phyloP scores from a whole-genome alignment of 53 echinoderm and acorn worm species.

The Mesocentrotus franciscanus region DNA sequence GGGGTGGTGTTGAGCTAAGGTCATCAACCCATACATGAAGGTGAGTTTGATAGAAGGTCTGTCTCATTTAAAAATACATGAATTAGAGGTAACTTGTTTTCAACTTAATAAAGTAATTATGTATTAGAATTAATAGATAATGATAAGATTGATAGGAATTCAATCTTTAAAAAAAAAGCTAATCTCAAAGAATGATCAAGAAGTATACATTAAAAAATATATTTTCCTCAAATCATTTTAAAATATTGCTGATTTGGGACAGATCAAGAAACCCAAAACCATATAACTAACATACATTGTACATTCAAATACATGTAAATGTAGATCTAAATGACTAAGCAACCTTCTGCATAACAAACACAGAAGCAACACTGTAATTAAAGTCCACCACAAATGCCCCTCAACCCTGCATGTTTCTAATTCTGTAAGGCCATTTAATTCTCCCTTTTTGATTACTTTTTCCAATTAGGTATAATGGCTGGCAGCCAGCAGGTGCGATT shows the following conservation, averaged over 20 bases:
- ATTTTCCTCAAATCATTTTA: too few relatives aligned
- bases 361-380: neutral
- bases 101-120: too few relatives aligned
- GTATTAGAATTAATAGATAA: too few relatives aligned
- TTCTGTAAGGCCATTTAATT: slow-evolving; percentile 49
- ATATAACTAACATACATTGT: neutral
- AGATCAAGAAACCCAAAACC: neutral
- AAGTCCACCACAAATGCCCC: neutral
- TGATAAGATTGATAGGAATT: too few relatives aligned
- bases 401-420: neutral
- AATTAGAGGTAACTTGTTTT: too few relatives aligned
- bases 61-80: too few relatives aligned
- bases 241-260: too few relatives aligned
- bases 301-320: neutral
- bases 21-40: slow-evolving; percentile 11
- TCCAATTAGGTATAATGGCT: slow-evolving; percentile 51
- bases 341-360: neutral
- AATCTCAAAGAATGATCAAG: too few relatives aligned
- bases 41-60: neutral
- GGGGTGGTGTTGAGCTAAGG: slow-evolving; percentile 8
- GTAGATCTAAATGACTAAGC: neutral
- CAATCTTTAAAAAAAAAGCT: too few relatives aligned
- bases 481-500: slow-evolving; percentile 43
- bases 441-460: slow-evolving; percentile 49
- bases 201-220: too few relatives aligned